These are phyloP conservation scores for Ctenicera cuprea DNA, from an alignment of 2,888 invertebrate genomes.

Conservation along the genomic window DNA sequence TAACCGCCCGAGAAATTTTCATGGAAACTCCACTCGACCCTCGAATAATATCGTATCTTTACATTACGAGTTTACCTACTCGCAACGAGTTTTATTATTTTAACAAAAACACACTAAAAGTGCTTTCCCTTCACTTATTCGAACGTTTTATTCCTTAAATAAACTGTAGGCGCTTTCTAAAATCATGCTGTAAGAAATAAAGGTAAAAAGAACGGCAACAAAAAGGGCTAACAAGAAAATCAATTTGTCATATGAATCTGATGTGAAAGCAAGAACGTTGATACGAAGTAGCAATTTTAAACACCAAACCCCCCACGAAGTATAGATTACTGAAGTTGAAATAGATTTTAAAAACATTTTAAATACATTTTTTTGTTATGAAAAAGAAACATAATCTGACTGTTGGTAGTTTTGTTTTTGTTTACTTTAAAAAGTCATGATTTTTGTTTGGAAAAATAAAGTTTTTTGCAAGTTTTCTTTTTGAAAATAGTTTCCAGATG, in stretches of 20 bases:
- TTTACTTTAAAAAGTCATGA: too few relatives aligned
- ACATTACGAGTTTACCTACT: slow-evolving; percentile 35
- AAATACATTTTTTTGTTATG: too few relatives aligned
- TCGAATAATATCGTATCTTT: slow-evolving; percentile 39
- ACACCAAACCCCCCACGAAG: neutral
- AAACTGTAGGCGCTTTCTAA: slow-evolving; percentile 4
- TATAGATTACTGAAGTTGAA: too few relatives aligned
- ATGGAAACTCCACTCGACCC: slow-evolving; percentile 45
- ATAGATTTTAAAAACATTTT: too few relatives aligned
- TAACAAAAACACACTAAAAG: slow-evolving; percentile 13
- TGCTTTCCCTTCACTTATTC: neutral
- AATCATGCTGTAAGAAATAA: neutral
- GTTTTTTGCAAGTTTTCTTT: too few relatives aligned
- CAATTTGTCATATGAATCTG: slow-evolving; percentile 17
- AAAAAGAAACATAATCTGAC: too few relatives aligned
- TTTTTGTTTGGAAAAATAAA: too few relatives aligned
- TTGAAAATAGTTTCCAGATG: too few relatives aligned
- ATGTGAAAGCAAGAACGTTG: slow-evolving; percentile 13
- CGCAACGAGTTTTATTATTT: slow-evolving; percentile 31
- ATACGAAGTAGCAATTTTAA: slow-evolving; percentile 2
- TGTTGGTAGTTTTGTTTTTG: too few relatives aligned
- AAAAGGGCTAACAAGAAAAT: slow-evolving; percentile 13
- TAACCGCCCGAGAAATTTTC: slow-evolving; percentile 52
- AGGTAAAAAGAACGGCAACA: neutral
- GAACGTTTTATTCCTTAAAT: neutral